A percentile compares a stretch with the other conserved stretches of the same genome.
Evolutionary conservation across 2,797 vertebrate genomes (phyloP).

Genomic region (Buphagus erythrorhynchus): DNA sequence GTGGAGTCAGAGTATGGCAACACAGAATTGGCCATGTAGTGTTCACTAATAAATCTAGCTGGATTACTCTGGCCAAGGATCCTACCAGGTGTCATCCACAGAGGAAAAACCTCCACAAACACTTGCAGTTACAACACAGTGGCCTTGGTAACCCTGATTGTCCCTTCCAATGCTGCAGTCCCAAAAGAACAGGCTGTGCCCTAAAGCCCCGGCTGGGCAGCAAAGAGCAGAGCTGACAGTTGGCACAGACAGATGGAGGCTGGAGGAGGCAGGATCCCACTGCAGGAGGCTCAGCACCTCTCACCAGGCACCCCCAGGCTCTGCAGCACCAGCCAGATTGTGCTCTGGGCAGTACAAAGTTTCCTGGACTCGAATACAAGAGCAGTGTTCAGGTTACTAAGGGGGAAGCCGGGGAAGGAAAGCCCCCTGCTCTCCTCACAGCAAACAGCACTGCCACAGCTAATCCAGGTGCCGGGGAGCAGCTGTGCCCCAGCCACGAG

Average conservation of each 20-base stretch:
- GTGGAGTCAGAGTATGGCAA: not conserved
- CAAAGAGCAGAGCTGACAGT: not conserved
- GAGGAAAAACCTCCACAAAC: not conserved
- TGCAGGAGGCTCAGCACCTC: constrained; percentile 38
- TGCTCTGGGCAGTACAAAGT: not conserved
- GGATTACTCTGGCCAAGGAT: not conserved
- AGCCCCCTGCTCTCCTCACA: accelerated
- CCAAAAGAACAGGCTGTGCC: constrained; percentile 1
- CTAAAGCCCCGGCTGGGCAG: not conserved
- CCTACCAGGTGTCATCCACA: not conserved
- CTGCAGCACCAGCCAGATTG: constrained; percentile 2
- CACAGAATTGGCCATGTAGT: not conserved
- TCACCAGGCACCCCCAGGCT: not conserved
- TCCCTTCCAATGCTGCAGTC: not conserved
- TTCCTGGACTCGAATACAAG: not conserved
- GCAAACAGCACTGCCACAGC: not conserved
- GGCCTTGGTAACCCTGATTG: not conserved
- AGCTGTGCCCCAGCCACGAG: not conserved
- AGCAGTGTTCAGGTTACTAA: not conserved
- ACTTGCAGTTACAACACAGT: not conserved
- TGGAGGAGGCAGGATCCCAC: not conserved
- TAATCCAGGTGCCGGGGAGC: not conserved
- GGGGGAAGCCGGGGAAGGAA: not conserved
- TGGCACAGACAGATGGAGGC: constrained; percentile 56
- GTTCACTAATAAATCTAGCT: not conserved